Evolutionary conservation across 1,140 invertebrate species (phyloP).

Genomic region (Drosophila pectinifera): DNA sequence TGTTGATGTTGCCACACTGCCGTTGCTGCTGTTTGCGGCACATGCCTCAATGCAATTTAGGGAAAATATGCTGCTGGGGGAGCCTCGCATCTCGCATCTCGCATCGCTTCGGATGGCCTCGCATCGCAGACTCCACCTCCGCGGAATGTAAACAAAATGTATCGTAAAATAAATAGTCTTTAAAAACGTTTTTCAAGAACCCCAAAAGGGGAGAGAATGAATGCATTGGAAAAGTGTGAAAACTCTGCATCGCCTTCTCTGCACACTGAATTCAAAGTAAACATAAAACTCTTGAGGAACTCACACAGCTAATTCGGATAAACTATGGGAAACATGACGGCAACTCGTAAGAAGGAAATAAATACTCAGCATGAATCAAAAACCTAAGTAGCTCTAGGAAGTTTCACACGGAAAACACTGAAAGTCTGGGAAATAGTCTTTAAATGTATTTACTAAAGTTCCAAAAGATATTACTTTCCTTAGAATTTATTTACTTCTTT

Average conservation of each 20-base stretch:
- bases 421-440: background rate
- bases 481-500: background rate
- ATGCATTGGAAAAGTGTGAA: conserved; percentile 22
- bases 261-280: conserved; percentile 52
- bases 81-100: conserved; percentile 6
- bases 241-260: conserved; percentile 8
- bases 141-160: conserved; percentile 63
- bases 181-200: conserved; percentile 46
- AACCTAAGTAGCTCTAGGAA: conserved; percentile 6
- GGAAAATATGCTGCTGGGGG: conserved; percentile 64
- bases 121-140: conserved; percentile 4
- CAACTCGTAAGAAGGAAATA: background rate
- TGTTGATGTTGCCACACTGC: conserved; percentile 15
- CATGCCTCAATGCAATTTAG: conserved; percentile 68
- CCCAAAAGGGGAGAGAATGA: conserved; percentile 17
- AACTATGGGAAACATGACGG: conserved; percentile 60
- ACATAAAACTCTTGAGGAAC: conserved; percentile 61
- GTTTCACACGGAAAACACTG: background rate
- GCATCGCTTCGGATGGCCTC: no score
- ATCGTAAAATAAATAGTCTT: conserved; percentile 80
- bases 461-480: no score
- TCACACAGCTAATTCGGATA: conserved; percentile 60
- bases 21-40: conserved; percentile 21
- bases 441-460: no score
- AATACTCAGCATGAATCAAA: conserved; percentile 14